Evolutionary conservation across 30 jellyfish, hydroid and myxozoan genomes (phyloP).

Genomic region (Pseudorhiza aurosa): DNA sequence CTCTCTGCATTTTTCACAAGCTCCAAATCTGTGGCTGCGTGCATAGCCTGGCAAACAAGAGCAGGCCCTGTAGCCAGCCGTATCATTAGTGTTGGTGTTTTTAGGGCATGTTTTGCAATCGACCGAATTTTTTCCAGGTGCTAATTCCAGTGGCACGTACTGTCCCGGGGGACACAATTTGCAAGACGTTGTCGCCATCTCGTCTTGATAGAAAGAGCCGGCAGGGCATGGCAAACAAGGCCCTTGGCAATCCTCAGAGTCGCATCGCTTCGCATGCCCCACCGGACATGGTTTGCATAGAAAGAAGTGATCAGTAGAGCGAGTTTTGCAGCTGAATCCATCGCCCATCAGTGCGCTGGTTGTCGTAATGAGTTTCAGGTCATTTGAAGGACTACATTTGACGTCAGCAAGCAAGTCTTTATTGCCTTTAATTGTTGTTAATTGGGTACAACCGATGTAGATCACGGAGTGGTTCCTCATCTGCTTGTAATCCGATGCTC

Average conservation of each 20-base stretch:
- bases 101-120: constrained; percentile 66
- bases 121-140: constrained; percentile 49
- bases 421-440: constrained; percentile 2
- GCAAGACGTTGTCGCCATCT: constrained; percentile 47
- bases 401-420: background rate
- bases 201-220: constrained; percentile 67
- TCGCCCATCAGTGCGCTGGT: constrained; percentile 1
- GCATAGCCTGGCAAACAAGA: constrained; percentile 48
- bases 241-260: background rate
- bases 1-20: constrained; percentile 23
- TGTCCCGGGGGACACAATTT: constrained; percentile 62
- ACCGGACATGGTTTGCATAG: constrained; percentile 57
- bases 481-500: background rate
- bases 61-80: constrained; percentile 71
- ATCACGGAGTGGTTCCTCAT: constrained; percentile 17
- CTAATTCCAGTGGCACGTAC: constrained; percentile 33
- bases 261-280: constrained; percentile 11
- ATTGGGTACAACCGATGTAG: constrained; percentile 12
- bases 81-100: constrained; percentile 39
- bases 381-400: constrained; percentile 38
- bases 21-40: constrained; percentile 40
- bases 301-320: background rate
- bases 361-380: background rate
- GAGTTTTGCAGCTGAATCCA: constrained; percentile 39
- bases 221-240: constrained; percentile 45